Evolutionary conservation across 2,888 invertebrate species (phyloP), one percentile per base, ranked within the genome.

Genomic region (Noctua comes): DNA sequence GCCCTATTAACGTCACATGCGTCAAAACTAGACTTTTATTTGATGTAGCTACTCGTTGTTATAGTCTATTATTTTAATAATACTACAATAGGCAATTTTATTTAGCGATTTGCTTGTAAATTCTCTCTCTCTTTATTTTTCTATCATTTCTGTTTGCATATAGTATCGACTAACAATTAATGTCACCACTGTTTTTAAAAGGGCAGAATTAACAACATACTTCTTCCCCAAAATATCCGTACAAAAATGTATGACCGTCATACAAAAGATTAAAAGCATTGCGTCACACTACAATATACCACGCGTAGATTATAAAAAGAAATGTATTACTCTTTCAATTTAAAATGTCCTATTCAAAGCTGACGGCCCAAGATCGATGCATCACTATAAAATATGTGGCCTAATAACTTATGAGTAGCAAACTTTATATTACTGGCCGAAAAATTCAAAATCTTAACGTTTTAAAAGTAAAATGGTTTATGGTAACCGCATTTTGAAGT

Each of bases 271-370:
- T 83, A 76, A 83, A 86, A 81, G 74, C 73, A 54, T 86, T 88
- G 82, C 85, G 81, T 86, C 87, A 86, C 72, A 82, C 74, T 70
- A 83, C 71, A 78, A 82, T 87, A 89, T 85, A 92, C 92, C 91
- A 89, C 91, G 91, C 91, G 92, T 93, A 93, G 88, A 89, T 92
- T 90, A 90, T 89, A 92, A 90, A 90, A 91, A 92, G 89, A 90
- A 91, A 90, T 87, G 88, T 92, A 93, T 92, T 91, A 94, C 91
- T 91, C 94, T 92, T 93, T 92, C 93, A 92, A 93, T 93, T 94
- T 92, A 79, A 92, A 94, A 93, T 93, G 93, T 91, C 91, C 94
- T 93, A 93, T 95, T 95, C 95, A 94, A 90, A 92, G 90, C 84
- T 88, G 90, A 92, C 91, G 90, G 86, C 88, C 71, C 82, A 88